A percentile compares a stretch with the other conserved stretches of the same genome.
phyloP scores from a whole-genome alignment of 2,113 vertebrate genomes.

The Psittacara wagleri region DNA sequence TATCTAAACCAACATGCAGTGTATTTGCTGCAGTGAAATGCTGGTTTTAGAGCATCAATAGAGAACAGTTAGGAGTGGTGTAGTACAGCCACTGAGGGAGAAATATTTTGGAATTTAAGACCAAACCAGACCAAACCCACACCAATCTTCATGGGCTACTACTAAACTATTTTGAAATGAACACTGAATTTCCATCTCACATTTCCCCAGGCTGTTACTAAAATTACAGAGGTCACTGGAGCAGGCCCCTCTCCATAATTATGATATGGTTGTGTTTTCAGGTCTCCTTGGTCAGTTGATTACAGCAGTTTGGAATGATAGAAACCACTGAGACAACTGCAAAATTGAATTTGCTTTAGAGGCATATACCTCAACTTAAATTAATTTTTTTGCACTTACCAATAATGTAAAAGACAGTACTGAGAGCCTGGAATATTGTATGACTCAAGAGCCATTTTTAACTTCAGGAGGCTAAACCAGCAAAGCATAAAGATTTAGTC shows the following conservation, averaged over 20 bases:
- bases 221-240: neutral
- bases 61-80: neutral
- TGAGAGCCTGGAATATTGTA: neutral
- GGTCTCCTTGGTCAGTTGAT: neutral
- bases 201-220: neutral
- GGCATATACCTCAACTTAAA: neutral
- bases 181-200: neutral
- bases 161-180: neutral
- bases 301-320: neutral
- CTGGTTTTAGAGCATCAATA: neutral
- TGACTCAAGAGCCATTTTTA: neutral
- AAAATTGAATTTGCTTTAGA: slow-evolving; percentile 15
- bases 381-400: neutral
- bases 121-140: neutral
- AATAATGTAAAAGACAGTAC: neutral
- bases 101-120: neutral
- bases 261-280: neutral
- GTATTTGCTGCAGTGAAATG: neutral
- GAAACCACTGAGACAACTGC: neutral
- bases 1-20: neutral
- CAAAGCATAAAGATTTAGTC: slow-evolving; percentile 8
- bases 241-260: neutral
- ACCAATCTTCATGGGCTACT: neutral
- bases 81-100: neutral
- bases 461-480: neutral